Evolutionary conservation across 2,888 invertebrate genomes (phyloP).

Genomic region (Aleiodes alternator): DNA sequence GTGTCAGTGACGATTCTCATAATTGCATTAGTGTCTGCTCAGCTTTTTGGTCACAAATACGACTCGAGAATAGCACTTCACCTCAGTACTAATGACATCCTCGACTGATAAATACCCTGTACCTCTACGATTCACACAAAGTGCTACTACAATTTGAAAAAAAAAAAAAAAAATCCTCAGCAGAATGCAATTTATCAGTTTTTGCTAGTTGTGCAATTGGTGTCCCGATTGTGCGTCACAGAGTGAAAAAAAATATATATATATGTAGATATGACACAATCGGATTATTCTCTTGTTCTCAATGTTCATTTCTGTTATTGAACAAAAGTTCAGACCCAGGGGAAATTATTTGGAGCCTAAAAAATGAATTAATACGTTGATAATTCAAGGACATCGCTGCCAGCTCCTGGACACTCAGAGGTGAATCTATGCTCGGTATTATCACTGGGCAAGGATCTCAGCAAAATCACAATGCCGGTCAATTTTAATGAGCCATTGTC

Average conservation of each 20-base stretch:
- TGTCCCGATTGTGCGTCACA: slow-evolving; percentile 37
- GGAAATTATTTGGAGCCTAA: background rate
- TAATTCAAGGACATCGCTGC: slow-evolving; percentile 67
- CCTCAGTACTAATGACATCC: no score
- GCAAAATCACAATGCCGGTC: slow-evolving; percentile 97
- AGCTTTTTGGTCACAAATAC: no score
- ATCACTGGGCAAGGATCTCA: slow-evolving; percentile 87
- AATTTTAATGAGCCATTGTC: slow-evolving; percentile 97
- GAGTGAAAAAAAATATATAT: slow-evolving; percentile 13
- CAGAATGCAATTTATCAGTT: slow-evolving; percentile 38
- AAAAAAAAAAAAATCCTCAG: background rate
- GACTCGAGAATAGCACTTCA: no score
- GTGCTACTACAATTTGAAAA: no score
- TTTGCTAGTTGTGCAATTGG: slow-evolving; percentile 36
- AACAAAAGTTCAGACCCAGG: background rate
- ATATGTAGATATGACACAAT: background rate
- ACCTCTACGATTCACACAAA: background rate
- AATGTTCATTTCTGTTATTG: background rate
- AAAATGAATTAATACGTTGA: background rate
- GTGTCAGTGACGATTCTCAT: no score
- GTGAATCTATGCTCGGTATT: slow-evolving; percentile 72
- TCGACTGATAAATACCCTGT: background rate
- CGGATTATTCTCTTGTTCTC: background rate
- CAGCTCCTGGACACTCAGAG: slow-evolving; percentile 72
- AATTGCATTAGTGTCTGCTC: no score